Evolutionary conservation across 2,888 invertebrate genomes (phyloP), one percentile per base, ranked within the genome.

Genomic region (Dolomedes plantarius): DNA sequence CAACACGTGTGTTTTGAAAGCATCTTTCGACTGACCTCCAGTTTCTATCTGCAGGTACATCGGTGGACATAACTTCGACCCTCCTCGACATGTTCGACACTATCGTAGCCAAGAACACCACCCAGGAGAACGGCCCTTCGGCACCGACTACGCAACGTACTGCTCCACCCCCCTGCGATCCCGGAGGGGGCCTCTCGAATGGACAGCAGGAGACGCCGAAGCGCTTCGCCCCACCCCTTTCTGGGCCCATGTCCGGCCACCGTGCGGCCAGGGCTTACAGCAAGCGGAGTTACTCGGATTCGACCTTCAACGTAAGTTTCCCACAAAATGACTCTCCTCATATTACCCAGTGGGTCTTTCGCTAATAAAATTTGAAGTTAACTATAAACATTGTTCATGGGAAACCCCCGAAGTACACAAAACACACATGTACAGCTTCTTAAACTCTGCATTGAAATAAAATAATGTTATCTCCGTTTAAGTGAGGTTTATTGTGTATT

Each of bases 21-120:
- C n/a, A n/a, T n/a, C n/a, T n/a, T n/a, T n/a, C n/a, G n/a, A n/a
- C n/a, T n/a, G n/a, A n/a, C n/a, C n/a, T n/a, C n/a, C 16, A 19
- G 36, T 36, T 36, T 36, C 36, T n/a, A 31, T 69, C 36, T 23
- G 0, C 94, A 97, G 97, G 96, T 91, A 95, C 95, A 90, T 95
- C 96, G 36, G 91, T 91, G 90, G 97, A 97, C 91, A 93, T 97
- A 91, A 95, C 96, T 91, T 96, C 96, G 86, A 95, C 95, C 89
- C 93, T 97, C 88, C 94, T 97, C 92, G 95, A 95, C 88, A 95
- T 96, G 92, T 96, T 96, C 92, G 97, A 97, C 93, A 95, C 95
- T 89, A 93, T 96, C 62, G 85, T 89, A 29, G 83, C 85, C 64
- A 87, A 89, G 62, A 85, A 89, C 29, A 89, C 90, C 88, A 89